Conservation (phyloP, 2,113 vertebrate genomes). For the Seriola dumerili region DNA sequence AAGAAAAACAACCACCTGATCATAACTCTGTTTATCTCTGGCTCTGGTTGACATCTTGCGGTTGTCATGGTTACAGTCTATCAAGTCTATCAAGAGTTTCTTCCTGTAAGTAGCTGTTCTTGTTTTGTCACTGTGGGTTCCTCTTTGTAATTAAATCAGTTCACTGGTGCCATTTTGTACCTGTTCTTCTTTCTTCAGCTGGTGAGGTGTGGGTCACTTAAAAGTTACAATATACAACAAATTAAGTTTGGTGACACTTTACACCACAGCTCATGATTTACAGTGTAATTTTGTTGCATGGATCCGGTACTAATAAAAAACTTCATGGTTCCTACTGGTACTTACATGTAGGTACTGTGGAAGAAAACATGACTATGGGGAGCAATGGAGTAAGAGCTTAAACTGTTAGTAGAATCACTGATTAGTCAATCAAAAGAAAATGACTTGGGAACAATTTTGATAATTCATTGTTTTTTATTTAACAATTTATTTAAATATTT, state of each 20-base stretch:
- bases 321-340: background rate
- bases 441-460: no score
- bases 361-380: no score
- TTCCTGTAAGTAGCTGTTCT: conserved; percentile 78
- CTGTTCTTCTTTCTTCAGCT: conserved; percentile 30
- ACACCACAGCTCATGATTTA: background rate
- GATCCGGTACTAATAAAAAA: background rate
- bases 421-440: no score
- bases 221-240: background rate
- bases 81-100: conserved; percentile 59
- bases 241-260: background rate
- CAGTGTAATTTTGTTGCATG: background rate
- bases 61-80: conserved; percentile 66
- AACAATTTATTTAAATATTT: no score
- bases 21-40: conserved; percentile 45
- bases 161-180: conserved; percentile 82
- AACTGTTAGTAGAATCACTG: no score
- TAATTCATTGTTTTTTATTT: no score
- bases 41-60: conserved; percentile 60
- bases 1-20: conserved; percentile 24
- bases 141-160: conserved; percentile 89
- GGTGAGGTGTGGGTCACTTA: background rate
- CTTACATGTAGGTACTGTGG: background rate
- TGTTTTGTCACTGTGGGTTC: conserved; percentile 85
- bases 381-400: no score